Base-by-base conservation (phyloP, 2,888 invertebrate genomes). In the Pachymerium ferrugineum region DNA sequence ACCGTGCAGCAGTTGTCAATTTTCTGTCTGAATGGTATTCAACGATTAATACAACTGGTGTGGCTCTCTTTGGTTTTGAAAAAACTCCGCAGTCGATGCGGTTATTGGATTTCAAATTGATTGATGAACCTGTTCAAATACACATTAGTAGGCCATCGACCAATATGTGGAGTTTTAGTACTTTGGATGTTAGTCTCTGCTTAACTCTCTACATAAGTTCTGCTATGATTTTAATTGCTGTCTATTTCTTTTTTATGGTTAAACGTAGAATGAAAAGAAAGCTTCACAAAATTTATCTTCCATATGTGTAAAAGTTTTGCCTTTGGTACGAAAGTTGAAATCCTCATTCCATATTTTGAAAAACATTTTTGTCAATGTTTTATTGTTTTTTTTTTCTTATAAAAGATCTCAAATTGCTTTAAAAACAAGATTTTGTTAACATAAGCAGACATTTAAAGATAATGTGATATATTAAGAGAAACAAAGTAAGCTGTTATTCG, bases 201-300 rank as follows among this genome's bases (percentile, higher is more conserved):
- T 88, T 91, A 83, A 84, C 90, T 78, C 85, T 92, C 79, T 91
- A 91, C 84, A 85, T 89, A 79, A 87, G 88, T 81, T 91, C 91
- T 81, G 88, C 90, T 80, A 82, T 87, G 79, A 88, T 92, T 82
- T 86, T 94, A 82, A 85, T 90, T 78, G 81, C 92, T 80, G 90
- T 91, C 77, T 88, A 91, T 80, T 87, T 90, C 80, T 87, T 90
- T 82, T 91, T 94, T 82, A 86, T 90, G 78, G 87, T 88, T 78
- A 87, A 87, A 81, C 86, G 88, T 79, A 84, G 84, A 78, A 90
- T 90, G 82, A 88, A 88, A 80, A 92, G 90, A 83, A 91, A 90
- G 83, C 83, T 86, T 2, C 70, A 47, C 8, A 47, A 47, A 16
- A 22, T 5, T 68, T 16, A 8, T 14, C 8, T 47, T 16, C 47